These are phyloP conservation scores for Trachymyrmex cornetzi DNA, from an alignment of 1,140 invertebrate genomes.

Conservation along the genomic window DNA sequence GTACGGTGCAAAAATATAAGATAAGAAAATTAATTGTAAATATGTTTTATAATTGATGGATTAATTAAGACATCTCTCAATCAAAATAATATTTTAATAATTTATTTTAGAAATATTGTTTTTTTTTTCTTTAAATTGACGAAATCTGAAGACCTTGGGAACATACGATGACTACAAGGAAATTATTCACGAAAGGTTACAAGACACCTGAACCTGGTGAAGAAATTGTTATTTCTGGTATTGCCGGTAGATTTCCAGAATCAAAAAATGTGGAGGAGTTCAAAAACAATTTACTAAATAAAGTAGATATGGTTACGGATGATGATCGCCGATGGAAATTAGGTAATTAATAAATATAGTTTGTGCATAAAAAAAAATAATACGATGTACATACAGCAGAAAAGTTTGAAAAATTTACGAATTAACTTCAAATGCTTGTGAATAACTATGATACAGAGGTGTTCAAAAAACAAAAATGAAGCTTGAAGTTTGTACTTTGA, in stretches of 20 bases:
- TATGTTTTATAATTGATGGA: neutral
- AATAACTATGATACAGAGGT: no score
- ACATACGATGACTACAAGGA: conserved; percentile 15
- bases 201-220: conserved; percentile 87
- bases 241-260: conserved; percentile 95
- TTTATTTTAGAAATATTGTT: neutral
- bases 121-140: neutral
- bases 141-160: neutral
- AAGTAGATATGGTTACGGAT: conserved; percentile 93
- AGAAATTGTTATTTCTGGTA: conserved; percentile 93
- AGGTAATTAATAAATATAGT: conserved; percentile 82
- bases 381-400: no score
- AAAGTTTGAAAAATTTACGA: no score
- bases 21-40: conserved; percentile 4
- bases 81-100: conserved; percentile 14
- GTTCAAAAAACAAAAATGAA: no score
- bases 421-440: no score
- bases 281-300: conserved; percentile 91
- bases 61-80: neutral
- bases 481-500: no score
- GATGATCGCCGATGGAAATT: conserved; percentile 92
- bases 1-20: neutral
- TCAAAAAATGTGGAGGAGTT: conserved; percentile 93
- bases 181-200: neutral
- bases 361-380: no score